Evolutionary conservation across 2,888 invertebrate species (phyloP).

Genomic region (Julus scandinavius): DNA sequence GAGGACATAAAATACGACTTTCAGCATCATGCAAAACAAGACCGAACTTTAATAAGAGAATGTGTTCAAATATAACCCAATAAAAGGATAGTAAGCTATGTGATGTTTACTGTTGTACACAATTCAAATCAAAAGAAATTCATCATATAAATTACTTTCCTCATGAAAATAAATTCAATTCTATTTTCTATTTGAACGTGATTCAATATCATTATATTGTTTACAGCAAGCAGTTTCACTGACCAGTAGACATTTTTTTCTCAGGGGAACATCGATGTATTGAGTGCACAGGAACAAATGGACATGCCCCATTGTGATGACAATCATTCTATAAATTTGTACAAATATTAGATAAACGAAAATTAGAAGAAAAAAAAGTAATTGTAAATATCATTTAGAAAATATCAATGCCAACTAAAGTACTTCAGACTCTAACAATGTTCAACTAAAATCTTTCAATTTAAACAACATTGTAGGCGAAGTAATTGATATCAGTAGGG

Average conservation of each 20-base stretch:
- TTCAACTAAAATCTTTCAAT: neutral
- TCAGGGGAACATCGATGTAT: neutral
- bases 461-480: neutral
- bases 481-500: too few relatives aligned
- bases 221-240: neutral
- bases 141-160: neutral
- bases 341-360: neutral
- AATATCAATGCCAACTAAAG: neutral
- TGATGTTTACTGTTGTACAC: neutral
- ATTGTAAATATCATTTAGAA: neutral
- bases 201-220: neutral
- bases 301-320: neutral
- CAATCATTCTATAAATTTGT: neutral
- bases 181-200: neutral
- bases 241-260: neutral
- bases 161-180: neutral
- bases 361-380: neutral
- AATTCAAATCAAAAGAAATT: neutral
- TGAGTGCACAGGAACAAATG: neutral
- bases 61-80: neutral
- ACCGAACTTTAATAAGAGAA: neutral
- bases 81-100: neutral
- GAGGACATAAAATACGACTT: neutral
- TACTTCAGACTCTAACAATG: too few relatives aligned
- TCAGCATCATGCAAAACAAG: neutral